phyloP scores from a whole-genome alignment of 1,140 invertebrate genomes.

The Heliconius nattereri region DNA sequence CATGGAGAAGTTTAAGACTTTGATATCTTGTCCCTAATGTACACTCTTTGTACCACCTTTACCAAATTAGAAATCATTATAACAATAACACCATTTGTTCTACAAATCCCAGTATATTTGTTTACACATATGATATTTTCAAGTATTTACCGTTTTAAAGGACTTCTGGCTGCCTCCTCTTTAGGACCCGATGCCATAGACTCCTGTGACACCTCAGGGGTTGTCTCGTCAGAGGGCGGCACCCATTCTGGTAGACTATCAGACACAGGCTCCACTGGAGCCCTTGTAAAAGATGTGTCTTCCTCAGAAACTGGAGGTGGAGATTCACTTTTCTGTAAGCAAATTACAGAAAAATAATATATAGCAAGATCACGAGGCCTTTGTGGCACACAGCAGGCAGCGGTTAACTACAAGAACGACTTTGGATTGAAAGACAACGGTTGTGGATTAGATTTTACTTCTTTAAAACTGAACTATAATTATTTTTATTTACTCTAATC shows the following conservation, averaged over 20 bases:
- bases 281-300: constrained; percentile 45
- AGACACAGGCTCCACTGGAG: constrained; percentile 45
- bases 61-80: neutral
- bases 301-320: constrained; percentile 59
- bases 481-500: too few species aligned
- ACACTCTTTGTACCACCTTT: too few species aligned
- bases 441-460: too few species aligned
- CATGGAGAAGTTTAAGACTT: too few species aligned
- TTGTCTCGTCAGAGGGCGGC: constrained; percentile 64
- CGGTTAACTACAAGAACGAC: too few species aligned
- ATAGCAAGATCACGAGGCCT: too few species aligned
- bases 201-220: constrained; percentile 56
- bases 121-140: neutral
- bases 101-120: too few species aligned
- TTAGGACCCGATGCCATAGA: constrained; percentile 43
- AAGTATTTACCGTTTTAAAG: constrained; percentile 61
- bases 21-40: too few species aligned
- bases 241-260: constrained; percentile 64
- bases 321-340: constrained; percentile 62
- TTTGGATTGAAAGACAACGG: too few species aligned
- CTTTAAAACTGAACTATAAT: too few species aligned
- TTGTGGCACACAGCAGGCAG: too few species aligned
- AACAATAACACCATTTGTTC: neutral
- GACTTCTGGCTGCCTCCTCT: constrained; percentile 63
- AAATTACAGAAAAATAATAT: constrained; percentile 2